Evolutionary conservation across 2,888 invertebrate species (phyloP), one percentile per base, ranked within the genome.

Genomic region (Drosophila formosana): DNA sequence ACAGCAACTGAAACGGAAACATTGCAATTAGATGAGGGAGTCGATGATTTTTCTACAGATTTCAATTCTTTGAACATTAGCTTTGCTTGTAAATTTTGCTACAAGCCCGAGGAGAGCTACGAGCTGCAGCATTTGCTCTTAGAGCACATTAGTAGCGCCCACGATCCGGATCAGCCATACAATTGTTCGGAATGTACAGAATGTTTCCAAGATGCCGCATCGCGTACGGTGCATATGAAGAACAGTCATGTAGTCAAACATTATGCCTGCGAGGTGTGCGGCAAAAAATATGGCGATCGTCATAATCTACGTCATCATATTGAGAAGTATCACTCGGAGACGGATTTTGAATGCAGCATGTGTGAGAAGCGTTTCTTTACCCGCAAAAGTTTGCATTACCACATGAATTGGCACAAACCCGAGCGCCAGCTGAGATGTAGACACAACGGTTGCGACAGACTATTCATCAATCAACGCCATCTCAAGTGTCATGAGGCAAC

Each of bases 311-410:
- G 80, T 3, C 90, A 90, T 77, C 90, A 90, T 45, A 50, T 88
- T 1, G 91, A 90, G 67, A 90, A 90, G 62, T 90, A 90, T 70
- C 90, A 90, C 60, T 87, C 90, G 47, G 91, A 91, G 11, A 86
- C 85, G 25, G 90, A 90, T 68, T 90, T 90, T 26, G 91, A 90
- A 63, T 90, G 90, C 66, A 73, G 62, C 1, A 60, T 83, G 46
- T 90, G 90, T 30, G 91, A 82, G 23, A 91, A 91, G 47, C 90
- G 89, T n/a, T 90, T 91, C 66, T 88, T 90, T 32, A 89, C 91
- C 3, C 82, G 89, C 6, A 90, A 91, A 60, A 91, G 91, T 45
- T 72, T 91, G 3, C 91, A 87, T 41, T 90, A 90, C 53, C 90
- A 90, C 62, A 91, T 88, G 85, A 91, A 89, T 53, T 90, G 90